Evolutionary conservation across 2,888 invertebrate species (phyloP).

Genomic region (Camptogramma bilineatum): DNA sequence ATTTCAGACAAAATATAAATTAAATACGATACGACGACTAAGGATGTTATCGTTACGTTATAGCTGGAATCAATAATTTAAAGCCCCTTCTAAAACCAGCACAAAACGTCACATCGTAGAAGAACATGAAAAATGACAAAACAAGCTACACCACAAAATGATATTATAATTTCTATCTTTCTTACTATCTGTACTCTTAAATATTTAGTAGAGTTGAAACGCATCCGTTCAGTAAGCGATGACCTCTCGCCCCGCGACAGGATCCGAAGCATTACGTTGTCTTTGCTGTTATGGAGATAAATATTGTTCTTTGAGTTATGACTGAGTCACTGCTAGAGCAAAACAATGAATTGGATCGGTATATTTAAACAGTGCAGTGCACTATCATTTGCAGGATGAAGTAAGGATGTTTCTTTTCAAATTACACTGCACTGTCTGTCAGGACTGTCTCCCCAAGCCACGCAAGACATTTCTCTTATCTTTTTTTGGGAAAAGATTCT

Average conservation of each 20-base stretch:
- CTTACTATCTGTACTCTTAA: slow-evolving; percentile 37
- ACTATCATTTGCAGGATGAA: background rate
- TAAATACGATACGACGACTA: too few relatives aligned
- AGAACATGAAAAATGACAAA: background rate
- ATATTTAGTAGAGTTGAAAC: slow-evolving; percentile 64
- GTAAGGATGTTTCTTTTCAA: too few relatives aligned
- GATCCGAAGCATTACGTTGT: slow-evolving; percentile 63
- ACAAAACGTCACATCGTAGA: too few relatives aligned
- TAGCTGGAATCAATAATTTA: too few relatives aligned
- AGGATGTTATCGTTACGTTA: too few relatives aligned
- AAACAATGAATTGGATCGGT: slow-evolving; percentile 1
- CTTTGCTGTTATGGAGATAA: slow-evolving; percentile 45
- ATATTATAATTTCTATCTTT: background rate
- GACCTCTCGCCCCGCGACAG: slow-evolving; percentile 68
- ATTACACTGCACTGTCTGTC: too few relatives aligned
- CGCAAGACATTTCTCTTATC: too few relatives aligned
- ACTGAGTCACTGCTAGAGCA: slow-evolving; percentile 18
- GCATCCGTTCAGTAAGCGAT: slow-evolving; percentile 70
- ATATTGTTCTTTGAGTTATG: slow-evolving; percentile 39
- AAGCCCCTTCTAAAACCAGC: too few relatives aligned
- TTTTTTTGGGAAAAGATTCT: too few relatives aligned
- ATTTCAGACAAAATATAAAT: too few relatives aligned
- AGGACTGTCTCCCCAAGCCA: too few relatives aligned
- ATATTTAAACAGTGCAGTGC: background rate
- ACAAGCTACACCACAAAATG: background rate